A percentile compares a stretch with the other conserved stretches of the same genome.
These are phyloP conservation scores for Exaiptasia diaphana DNA, from an alignment of 64 coral and sea anemone genomes.

Conservation along the genomic window DNA sequence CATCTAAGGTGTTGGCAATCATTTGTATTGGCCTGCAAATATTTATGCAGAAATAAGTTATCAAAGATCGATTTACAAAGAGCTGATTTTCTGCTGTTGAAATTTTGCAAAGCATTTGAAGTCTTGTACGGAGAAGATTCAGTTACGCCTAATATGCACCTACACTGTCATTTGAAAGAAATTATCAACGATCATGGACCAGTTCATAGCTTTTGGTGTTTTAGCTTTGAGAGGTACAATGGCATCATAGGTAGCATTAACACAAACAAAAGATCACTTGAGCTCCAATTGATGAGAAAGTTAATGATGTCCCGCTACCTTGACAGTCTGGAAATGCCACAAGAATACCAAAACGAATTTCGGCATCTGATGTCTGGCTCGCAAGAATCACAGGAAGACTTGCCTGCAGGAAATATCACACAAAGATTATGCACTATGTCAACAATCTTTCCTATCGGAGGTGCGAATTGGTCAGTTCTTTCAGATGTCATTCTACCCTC, in stretches of 20 bases:
- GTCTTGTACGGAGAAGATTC: conserved; percentile 17
- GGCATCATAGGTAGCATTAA: conserved; percentile 29
- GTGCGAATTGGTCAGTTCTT: neutral
- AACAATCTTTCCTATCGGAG: neutral
- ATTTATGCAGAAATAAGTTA: neutral
- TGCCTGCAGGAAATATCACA: neutral
- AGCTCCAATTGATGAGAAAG: conserved; percentile 45
- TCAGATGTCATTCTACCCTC: neutral
- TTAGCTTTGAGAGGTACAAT: conserved; percentile 29
- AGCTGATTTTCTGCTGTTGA: conserved; percentile 9
- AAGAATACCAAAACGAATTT: neutral
- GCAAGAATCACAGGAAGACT: neutral
- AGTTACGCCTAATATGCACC: conserved; percentile 69
- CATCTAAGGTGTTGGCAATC: conserved; percentile 23
- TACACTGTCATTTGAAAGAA: conserved; percentile 28
- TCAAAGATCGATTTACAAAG: neutral
- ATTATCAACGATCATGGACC: conserved; percentile 32
- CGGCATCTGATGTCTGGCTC: neutral
- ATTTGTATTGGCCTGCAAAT: neutral
- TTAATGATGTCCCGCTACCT: neutral
- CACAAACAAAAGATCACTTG: conserved; percentile 52
- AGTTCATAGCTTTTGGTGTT: conserved; percentile 58
- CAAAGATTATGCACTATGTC: neutral
- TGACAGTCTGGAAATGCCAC: conserved; percentile 6
- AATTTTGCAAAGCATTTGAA: conserved; percentile 41